Percentiles rank a stretch among this genome's conserved stretches.
Evolutionary conservation across 2,797 vertebrate species (phyloP).

Genomic region (Odontamblyopus rebecca): DNA sequence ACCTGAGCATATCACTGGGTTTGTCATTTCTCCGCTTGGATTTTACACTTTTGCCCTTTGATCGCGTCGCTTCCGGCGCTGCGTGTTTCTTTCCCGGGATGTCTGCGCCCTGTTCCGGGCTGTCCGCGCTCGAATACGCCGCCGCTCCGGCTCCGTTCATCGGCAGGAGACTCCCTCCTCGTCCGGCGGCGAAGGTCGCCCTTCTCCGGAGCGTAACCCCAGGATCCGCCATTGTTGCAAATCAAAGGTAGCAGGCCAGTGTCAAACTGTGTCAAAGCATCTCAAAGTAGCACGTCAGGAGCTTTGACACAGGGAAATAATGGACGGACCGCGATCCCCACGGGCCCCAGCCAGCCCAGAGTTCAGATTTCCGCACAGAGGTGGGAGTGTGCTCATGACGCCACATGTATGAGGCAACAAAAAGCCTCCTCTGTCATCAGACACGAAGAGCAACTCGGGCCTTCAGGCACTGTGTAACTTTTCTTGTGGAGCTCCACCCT

Average conservation of each 20-base stretch:
- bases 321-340: background rate
- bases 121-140: conserved; percentile 3
- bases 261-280: background rate
- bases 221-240: conserved; percentile 42
- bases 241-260: background rate
- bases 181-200: conserved; percentile 29
- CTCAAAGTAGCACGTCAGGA: conserved; percentile 4
- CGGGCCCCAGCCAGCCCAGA: conserved; percentile 28
- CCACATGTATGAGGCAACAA: background rate
- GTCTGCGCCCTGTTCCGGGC: conserved; percentile 1
- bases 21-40: conserved; percentile 39
- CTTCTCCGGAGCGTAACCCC: conserved; percentile 43
- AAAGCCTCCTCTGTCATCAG: background rate
- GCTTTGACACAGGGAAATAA: conserved; percentile 34
- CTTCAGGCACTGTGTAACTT: too few species aligned
- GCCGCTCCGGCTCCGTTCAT: conserved; percentile 22
- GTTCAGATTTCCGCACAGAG: conserved; percentile 29
- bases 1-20: conserved; percentile 63
- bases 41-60: conserved; percentile 36
- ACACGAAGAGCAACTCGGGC: background rate
- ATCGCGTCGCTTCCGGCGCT: conserved; percentile 18
- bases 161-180: conserved; percentile 27
- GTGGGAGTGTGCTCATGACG: conserved; percentile 36
- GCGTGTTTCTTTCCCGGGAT: conserved; percentile 9
- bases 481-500: too few species aligned